Percentiles rank a stretch among this genome's conserved stretches.
Conservation (phyloP, 2,888 invertebrate genomes). For the Cheilosia vernalis region DNA sequence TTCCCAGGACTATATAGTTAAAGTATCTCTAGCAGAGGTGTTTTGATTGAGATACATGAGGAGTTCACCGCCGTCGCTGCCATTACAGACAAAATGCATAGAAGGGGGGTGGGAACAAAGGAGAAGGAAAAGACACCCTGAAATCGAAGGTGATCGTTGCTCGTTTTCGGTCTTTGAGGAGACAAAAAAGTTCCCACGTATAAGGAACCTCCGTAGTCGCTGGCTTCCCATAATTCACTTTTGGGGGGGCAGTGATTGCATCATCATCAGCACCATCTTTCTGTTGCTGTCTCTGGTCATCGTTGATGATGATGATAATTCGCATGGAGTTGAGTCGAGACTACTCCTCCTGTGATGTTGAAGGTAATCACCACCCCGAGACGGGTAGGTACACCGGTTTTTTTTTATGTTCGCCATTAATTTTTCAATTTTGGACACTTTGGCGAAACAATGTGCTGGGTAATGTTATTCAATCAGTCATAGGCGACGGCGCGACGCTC, state of each 20-base stretch:
- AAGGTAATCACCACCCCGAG: conserved; percentile 57
- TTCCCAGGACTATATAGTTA: conserved; percentile 73
- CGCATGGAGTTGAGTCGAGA: conserved; percentile 37
- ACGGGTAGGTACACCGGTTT: conserved; percentile 8
- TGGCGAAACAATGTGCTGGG: conserved; percentile 50
- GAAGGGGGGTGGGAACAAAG: conserved; percentile 6
- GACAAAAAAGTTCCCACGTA: conserved; percentile 68
- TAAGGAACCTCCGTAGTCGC: conserved; percentile 36
- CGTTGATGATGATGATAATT: conserved; percentile 27
- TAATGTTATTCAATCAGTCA: conserved; percentile 69
- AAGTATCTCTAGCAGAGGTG: conserved; percentile 61
- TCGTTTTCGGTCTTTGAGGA: conserved; percentile 34
- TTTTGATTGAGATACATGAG: conserved; percentile 72
- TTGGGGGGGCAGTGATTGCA: conserved; percentile 69
- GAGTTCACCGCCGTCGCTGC: conserved; percentile 11
- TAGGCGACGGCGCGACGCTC: conserved; percentile 19
- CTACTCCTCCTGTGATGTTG: conserved; percentile 27
- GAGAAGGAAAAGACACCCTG: conserved; percentile 9
- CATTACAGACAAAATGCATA: conserved; percentile 13
- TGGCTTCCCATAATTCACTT: conserved; percentile 72
- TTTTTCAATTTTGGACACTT: conserved; percentile 71
- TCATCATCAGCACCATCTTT: conserved; percentile 59
- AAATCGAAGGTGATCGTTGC: conserved; percentile 68
- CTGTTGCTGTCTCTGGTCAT: conserved; percentile 22
- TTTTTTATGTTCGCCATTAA: conserved; percentile 41